Conservation (phyloP, 2,888 invertebrate genomes). For the Noctua janthina region DNA sequence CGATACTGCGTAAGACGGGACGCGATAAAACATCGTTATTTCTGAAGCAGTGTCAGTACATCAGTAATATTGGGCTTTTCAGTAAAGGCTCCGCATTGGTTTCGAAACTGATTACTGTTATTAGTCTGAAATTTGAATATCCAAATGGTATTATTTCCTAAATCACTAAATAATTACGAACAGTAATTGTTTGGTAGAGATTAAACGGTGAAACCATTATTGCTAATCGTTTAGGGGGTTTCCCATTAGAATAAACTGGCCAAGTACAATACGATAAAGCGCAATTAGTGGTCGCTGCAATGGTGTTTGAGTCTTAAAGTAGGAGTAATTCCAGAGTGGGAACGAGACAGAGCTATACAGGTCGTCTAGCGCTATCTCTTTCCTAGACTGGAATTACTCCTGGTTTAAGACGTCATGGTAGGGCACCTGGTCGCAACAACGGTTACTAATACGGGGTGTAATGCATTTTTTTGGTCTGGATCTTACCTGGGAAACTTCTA, state of each 20-base stretch:
- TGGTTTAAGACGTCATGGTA: too few relatives aligned
- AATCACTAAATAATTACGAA: constrained; percentile 38
- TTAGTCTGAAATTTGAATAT: constrained; percentile 15
- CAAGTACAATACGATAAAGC: constrained; percentile 6
- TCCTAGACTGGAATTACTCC: too few relatives aligned
- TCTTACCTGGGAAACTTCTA: neutral
- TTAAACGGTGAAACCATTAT: constrained; percentile 41
- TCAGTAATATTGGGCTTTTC: neutral
- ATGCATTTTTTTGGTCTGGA: neutral
- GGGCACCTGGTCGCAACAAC: too few relatives aligned
- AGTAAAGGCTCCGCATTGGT: neutral
- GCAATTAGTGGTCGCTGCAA: neutral
- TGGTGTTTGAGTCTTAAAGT: neutral
- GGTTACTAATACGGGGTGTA: neutral
- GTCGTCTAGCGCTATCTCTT: too few relatives aligned
- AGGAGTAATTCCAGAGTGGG: too few relatives aligned
- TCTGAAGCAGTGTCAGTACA: neutral
- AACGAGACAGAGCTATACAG: too few relatives aligned
- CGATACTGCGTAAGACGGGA: neutral
- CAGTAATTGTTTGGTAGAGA: constrained; percentile 29
- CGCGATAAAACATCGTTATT: constrained; percentile 24
- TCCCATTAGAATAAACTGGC: neutral
- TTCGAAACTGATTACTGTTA: constrained; percentile 11
- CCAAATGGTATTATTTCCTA: constrained; percentile 20
- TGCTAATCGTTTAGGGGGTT: constrained; percentile 20